These are phyloP conservation scores for Paracyclopina nana DNA, from an alignment of 1,140 invertebrate species.

Conservation along the genomic window DNA sequence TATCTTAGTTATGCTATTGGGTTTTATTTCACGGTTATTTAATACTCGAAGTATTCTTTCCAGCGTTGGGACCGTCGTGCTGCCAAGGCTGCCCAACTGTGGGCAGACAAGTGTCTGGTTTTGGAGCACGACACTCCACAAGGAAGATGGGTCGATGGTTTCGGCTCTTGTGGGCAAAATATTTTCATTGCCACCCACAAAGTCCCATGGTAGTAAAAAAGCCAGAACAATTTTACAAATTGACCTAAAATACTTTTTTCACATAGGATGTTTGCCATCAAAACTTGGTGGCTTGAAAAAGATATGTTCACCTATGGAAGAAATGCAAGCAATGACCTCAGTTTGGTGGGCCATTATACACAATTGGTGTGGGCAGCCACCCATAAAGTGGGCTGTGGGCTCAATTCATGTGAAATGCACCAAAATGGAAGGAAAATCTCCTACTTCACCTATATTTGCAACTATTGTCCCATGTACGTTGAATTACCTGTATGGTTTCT, in stretches of 20 bases:
- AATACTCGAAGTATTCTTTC: too few species aligned
- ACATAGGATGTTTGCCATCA: slow-evolving; percentile 51
- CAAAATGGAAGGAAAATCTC: slow-evolving; percentile 29
- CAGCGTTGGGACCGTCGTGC: slow-evolving; percentile 50
- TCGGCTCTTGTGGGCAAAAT: slow-evolving; percentile 57
- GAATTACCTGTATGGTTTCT: not conserved
- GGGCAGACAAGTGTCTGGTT: slow-evolving; percentile 46
- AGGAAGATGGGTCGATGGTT: slow-evolving; percentile 40
- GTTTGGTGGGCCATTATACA: slow-evolving; percentile 52
- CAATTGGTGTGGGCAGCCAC: slow-evolving; percentile 61
- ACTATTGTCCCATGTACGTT: slow-evolving; percentile 62
- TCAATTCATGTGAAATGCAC: slow-evolving; percentile 37
- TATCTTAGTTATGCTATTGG: not conserved
- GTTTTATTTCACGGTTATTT: slow-evolving; percentile 18
- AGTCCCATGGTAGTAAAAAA: slow-evolving; percentile 64
- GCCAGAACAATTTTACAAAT: too few species aligned
- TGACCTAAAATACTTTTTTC: not conserved
- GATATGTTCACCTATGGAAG: slow-evolving; percentile 48
- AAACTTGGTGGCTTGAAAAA: slow-evolving; percentile 55
- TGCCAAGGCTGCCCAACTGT: slow-evolving; percentile 45
- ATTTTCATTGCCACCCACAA: slow-evolving; percentile 55
- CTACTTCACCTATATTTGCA: slow-evolving; percentile 66
- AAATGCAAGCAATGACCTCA: slow-evolving; percentile 36
- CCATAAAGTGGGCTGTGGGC: slow-evolving; percentile 54
- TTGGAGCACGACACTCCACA: slow-evolving; percentile 44